Base-by-base conservation (phyloP, 2,888 invertebrate genomes). In the Rhagophthalmus giganteus region DNA sequence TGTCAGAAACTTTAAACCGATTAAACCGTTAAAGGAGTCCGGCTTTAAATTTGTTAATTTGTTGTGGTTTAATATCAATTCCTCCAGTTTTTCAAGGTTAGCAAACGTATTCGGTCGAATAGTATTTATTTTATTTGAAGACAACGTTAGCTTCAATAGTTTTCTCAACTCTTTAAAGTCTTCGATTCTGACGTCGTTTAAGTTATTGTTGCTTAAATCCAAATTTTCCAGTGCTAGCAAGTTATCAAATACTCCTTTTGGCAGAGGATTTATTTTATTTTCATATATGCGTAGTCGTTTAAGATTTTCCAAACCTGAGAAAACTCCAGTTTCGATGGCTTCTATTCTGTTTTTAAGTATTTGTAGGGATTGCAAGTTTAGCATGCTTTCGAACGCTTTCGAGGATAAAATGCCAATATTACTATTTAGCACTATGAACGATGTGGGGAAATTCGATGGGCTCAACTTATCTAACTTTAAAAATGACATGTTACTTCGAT, bases 271-370 rank as follows among this genome's bases (percentile, higher is more conserved):
- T 12, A 37, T n/a, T 7, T 30, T 11, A 9, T 24, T 45, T n/a
- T 25, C 8, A 8, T 20, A 45, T 3, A 37, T 12, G 5, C 9
- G 30, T 24, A 45, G 9, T 2, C 13, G 10, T 45, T 37, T 28
- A 8, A 45, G 14, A 12, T 10, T 4, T 10, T 27, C 9, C 14
- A 45, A 30, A 4, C 37, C 45, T 2, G 6, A 30, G 5, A 45
- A 13, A 2, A 31, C 30, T 2, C 13, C 24, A 15, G 12, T 2
- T 12, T 45, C 28, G 15, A 28, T 30, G 12, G 28, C 2, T 8
- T 35, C 9, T 3, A 45, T 37, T n/a, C 31, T 13, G 14, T 45
- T 45, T 14, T n/a, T 13, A 5, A 13, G 7, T 3, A 42, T 11
- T 12, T 7, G 10, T 16, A 42, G 20, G 10, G 15, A 10, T 13